phyloP scores from a whole-genome alignment of 2,797 vertebrate species.

The Anisognathus igniventris region DNA sequence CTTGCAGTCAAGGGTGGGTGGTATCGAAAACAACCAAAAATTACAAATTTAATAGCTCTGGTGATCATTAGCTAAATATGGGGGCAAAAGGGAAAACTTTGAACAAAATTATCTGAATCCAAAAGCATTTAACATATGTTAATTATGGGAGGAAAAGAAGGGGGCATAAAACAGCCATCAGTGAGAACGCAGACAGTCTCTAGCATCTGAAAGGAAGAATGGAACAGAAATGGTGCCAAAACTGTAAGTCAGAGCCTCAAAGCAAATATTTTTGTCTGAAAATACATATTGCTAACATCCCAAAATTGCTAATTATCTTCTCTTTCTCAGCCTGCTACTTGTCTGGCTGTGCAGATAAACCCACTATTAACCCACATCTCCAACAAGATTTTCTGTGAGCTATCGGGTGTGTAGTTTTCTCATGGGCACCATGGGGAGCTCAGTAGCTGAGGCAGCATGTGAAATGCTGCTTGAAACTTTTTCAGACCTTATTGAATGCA shows the following conservation, averaged over 20 bases:
- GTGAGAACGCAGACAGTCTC: not conserved
- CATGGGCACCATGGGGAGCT: not conserved
- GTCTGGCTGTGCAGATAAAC: not conserved
- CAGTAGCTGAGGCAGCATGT: not conserved
- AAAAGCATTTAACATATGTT: not conserved
- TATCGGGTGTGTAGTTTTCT: not conserved
- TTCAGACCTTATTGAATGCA: not conserved
- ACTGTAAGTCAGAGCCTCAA: not conserved
- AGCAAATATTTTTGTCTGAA: slow-evolving; percentile 22
- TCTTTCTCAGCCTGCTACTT: not conserved
- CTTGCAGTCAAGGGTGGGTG: not conserved
- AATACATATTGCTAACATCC: not conserved
- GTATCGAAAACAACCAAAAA: not conserved
- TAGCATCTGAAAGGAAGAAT: not conserved
- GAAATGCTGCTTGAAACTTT: not conserved
- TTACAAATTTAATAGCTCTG: not conserved
- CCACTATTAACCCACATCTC: not conserved
- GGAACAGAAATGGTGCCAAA: not conserved
- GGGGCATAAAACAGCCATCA: not conserved
- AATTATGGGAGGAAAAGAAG: not conserved
- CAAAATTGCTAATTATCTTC: not conserved
- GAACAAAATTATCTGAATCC: not conserved
- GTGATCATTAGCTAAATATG: not conserved
- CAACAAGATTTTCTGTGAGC: not conserved
- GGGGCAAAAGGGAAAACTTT: not conserved